phyloP scores from a whole-genome alignment of 2,888 invertebrate species.

The Eupelmus urozonus region DNA sequence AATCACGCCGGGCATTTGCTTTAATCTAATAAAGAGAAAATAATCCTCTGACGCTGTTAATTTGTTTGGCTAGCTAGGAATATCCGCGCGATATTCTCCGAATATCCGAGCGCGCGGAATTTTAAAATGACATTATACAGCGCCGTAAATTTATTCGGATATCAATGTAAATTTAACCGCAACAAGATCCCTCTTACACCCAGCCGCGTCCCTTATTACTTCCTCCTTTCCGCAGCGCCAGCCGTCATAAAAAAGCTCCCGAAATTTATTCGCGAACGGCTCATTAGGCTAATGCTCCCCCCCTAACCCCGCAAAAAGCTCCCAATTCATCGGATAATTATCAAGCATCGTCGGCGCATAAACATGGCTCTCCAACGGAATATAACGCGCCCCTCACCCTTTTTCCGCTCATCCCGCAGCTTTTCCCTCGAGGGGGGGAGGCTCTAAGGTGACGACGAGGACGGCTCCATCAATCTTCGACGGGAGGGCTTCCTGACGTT shows the following conservation, averaged over 20 bases:
- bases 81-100: no score
- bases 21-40: no score
- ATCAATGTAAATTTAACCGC: neutral
- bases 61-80: no score
- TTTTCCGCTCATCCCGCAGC: neutral
- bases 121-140: no score
- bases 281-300: conserved; percentile 57
- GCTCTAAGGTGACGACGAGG: conserved; percentile 9
- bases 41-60: no score
- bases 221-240: neutral
- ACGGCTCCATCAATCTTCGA: conserved; percentile 73
- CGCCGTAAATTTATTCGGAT: conserved; percentile 6
- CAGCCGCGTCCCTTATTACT: no score
- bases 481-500: conserved; percentile 69
- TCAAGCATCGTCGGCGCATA: conserved; percentile 50
- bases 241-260: neutral
- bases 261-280: conserved; percentile 52
- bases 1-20: no score
- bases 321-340: conserved; percentile 58
- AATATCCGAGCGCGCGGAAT: no score
- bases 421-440: neutral
- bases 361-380: conserved; percentile 9
- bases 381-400: neutral
- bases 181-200: no score
- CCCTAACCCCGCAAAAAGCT: neutral